Conservation (phyloP, 2,113 vertebrate species). For the Pangasianodon gigas region DNA sequence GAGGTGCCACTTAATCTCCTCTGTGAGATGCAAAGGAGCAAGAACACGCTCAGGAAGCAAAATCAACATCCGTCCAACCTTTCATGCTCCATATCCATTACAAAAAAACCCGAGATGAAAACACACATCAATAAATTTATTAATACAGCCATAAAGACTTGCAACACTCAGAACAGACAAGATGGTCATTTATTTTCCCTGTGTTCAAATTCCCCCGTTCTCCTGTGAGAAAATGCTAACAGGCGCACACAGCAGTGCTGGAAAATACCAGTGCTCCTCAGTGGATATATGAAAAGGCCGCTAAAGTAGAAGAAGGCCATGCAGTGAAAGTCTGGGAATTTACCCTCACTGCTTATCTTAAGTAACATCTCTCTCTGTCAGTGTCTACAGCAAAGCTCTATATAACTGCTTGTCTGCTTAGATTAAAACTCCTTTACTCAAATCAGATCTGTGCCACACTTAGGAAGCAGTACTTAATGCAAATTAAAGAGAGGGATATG, state of each 20-base stretch:
- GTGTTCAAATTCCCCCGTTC: conserved; percentile 45
- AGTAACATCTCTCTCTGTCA: neutral
- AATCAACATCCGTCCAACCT: conserved; percentile 23
- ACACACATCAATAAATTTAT: conserved; percentile 61
- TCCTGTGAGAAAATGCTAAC: conserved; percentile 31
- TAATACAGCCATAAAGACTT: conserved; percentile 56
- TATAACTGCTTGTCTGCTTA: neutral
- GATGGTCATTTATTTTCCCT: conserved; percentile 50
- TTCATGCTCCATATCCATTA: conserved; percentile 57
- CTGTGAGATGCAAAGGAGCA: neutral
- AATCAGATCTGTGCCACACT: conserved; percentile 57
- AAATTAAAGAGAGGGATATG: conserved; percentile 60
- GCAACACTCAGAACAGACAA: conserved; percentile 31
- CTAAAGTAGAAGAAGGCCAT: neutral
- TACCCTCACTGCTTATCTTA: neutral
- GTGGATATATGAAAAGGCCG: neutral
- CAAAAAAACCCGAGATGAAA: conserved; percentile 55
- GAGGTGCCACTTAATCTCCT: conserved; percentile 20
- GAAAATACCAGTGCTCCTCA: neutral
- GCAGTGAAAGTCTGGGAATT: neutral
- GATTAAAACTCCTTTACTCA: conserved; percentile 53
- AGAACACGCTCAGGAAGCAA: neutral
- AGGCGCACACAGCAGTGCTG: conserved; percentile 31
- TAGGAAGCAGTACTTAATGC: conserved; percentile 56
- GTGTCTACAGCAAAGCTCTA: neutral